Evolutionary conservation across 2,888 invertebrate genomes (phyloP).

Genomic region (Belgica antarctica): DNA sequence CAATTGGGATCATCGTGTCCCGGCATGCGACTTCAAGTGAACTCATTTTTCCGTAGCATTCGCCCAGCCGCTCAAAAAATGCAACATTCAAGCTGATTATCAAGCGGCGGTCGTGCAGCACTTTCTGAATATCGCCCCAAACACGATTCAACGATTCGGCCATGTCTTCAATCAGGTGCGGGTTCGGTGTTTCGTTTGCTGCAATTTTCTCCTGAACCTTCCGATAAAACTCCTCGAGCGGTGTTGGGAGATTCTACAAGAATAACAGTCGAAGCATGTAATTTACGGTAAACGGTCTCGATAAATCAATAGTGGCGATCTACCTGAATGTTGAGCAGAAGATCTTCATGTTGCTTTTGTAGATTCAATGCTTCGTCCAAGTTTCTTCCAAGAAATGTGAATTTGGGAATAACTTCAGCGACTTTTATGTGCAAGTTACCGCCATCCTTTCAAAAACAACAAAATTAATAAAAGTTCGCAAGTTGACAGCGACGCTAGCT

Average conservation of each 20-base stretch:
- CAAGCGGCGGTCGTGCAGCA: constrained; percentile 72
- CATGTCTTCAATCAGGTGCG: constrained; percentile 85
- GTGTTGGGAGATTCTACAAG: constrained; percentile 56
- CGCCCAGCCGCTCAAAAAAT: constrained; percentile 70
- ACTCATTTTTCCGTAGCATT: constrained; percentile 68
- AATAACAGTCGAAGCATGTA: constrained; percentile 16
- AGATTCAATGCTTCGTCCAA: constrained; percentile 73
- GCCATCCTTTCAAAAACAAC: too few species aligned
- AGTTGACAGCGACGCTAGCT: too few species aligned
- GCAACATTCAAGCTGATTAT: constrained; percentile 74
- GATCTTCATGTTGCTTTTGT: constrained; percentile 77
- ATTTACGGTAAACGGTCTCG: neutral
- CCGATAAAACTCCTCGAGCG: constrained; percentile 80
- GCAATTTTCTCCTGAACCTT: constrained; percentile 70
- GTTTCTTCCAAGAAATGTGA: constrained; percentile 74
- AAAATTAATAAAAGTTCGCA: too few species aligned
- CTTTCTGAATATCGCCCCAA: constrained; percentile 79
- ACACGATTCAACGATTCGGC: constrained; percentile 72
- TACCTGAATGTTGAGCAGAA: constrained; percentile 79
- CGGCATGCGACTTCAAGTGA: constrained; percentile 68
- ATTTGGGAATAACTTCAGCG: constrained; percentile 78
- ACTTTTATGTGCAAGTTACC: constrained; percentile 81
- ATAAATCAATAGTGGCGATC: constrained; percentile 46
- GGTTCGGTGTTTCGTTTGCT: constrained; percentile 70
- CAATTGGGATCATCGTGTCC: constrained; percentile 66